Evolutionary conservation across 2,888 invertebrate genomes (phyloP).

Genomic region (Hydropsyche betteni): DNA sequence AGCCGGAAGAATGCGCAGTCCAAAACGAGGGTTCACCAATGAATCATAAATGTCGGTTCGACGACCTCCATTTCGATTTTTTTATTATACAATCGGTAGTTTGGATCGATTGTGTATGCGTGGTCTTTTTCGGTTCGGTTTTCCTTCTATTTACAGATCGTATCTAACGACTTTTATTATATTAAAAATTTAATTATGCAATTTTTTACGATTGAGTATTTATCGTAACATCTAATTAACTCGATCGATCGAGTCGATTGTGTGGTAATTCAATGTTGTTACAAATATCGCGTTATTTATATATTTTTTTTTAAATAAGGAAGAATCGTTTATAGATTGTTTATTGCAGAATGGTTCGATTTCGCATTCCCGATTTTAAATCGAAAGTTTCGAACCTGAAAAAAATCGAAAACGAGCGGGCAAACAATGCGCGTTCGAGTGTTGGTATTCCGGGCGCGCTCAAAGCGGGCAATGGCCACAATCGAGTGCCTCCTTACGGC

Average conservation of each 20-base stretch:
- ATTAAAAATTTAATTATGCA: no score
- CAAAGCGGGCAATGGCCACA: slow-evolving; percentile 13
- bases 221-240: no score
- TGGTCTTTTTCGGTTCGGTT: no score
- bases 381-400: neutral
- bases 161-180: no score
- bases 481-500: neutral
- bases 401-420: neutral
- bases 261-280: neutral
- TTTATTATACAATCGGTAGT: neutral
- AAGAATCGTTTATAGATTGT: neutral
- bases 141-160: no score
- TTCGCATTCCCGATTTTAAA: neutral
- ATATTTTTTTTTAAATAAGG: neutral
- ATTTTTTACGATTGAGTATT: no score
- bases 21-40: no score
- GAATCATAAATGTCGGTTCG: neutral
- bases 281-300: neutral
- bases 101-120: no score
- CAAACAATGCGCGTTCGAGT: neutral
- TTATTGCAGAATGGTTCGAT: neutral
- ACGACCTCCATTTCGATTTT: neutral
- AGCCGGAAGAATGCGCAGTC: no score
- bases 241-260: neutral
- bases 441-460: slow-evolving; percentile 1